Evolutionary conservation across 2,797 vertebrate genomes (phyloP), one percentile per base, ranked within the genome.

Genomic region (Centroberyx gerrardi): DNA sequence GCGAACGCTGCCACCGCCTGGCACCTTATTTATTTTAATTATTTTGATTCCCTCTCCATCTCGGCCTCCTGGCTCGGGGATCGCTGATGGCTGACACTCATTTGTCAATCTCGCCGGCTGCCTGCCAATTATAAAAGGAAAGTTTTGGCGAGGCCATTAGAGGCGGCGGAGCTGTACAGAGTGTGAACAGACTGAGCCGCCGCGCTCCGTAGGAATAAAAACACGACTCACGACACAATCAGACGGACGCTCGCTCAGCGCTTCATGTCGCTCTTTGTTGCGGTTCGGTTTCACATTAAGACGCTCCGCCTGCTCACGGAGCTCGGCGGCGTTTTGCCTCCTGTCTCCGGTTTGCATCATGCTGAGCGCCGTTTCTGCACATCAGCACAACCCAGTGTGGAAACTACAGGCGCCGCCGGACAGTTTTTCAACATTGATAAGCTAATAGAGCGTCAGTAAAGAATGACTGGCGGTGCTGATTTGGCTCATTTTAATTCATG

Each of bases 11-110:
- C 87, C 90, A 83, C 85, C 85, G 58, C 87, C 91, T 92, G 82
- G 90, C 90, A 90, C 90, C 92, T 94, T 94, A 94, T 95, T 95
- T 93, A 94, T 94, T 95, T 92, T 92, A 95, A 95, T 94, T 93
- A 95, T 95, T 94, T 93, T 92, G 90, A 94, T 93, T 94, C 89
- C 81, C 72, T 74, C 88, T 88, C 88, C 88, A 62, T 88, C 83
- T 68, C 83, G 91, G 88, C 91, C 88, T 88, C 81, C 75, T 78
- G 80, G 87, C 86, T 88, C 72, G 69, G 81, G 85, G 90, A 87
- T 68, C 62, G 88, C 87, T 91, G 92, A 94, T 91, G 93, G 92
- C 92, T 94, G 94, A 93, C 93, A 93, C 90, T 93, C 93, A 85
- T 94, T 94, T 94, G 94, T 95, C 94, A 94, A 92, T 92, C 92